Conservation (phyloP, 2,113 vertebrate species). For the Ia io region DNA sequence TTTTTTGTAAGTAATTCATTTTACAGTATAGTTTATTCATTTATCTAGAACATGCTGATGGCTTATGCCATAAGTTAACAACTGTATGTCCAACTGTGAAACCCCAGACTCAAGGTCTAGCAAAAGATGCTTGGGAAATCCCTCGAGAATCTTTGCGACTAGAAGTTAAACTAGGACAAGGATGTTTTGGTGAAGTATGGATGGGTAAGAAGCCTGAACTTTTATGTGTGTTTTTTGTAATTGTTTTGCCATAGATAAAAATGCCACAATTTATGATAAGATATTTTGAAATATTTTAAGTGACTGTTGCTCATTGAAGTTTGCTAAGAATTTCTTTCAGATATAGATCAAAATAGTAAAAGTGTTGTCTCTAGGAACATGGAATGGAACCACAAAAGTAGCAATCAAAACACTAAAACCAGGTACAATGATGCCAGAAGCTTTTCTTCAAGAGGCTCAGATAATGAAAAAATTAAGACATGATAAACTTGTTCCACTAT, state of each 20-base stretch:
- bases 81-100: conserved; percentile 98
- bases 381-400: conserved; percentile 98
- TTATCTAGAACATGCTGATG: conserved; percentile 94
- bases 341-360: conserved; percentile 16
- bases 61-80: conserved; percentile 96
- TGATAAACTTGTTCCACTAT: conserved; percentile 95
- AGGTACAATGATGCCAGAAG: conserved; percentile 97
- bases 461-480: conserved; percentile 98
- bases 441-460: conserved; percentile 96
- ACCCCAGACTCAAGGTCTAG: conserved; percentile 98
- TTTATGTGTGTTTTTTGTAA: not conserved
- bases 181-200: conserved; percentile 99
- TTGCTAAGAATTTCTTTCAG: conserved; percentile 20
- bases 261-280: not conserved
- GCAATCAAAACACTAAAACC: conserved; percentile 97
- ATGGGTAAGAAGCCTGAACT: conserved; percentile 90
- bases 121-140: conserved; percentile 99
- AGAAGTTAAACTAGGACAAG: conserved; percentile 97
- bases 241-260: not conserved
- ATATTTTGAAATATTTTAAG: conserved; percentile 15
- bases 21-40: conserved; percentile 45
- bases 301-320: conserved; percentile 24
- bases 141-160: conserved; percentile 95
- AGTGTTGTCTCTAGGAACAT: conserved; percentile 86
- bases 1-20: conserved; percentile 37